Evolutionary conservation across 2,888 invertebrate species (phyloP).

Genomic region (Trachelus tabidus): DNA sequence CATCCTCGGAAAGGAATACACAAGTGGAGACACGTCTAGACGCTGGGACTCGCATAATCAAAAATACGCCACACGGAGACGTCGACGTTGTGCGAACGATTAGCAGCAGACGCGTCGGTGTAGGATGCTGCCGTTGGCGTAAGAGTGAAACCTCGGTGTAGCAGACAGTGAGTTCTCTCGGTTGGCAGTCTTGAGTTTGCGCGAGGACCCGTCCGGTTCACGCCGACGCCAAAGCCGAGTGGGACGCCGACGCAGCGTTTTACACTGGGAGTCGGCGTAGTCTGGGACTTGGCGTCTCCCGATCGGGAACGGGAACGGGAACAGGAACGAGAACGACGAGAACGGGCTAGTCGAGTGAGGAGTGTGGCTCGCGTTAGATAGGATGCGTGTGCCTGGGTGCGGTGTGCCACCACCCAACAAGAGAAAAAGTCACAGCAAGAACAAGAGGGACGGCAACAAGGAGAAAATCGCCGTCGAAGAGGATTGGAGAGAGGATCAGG

Average conservation of each 20-base stretch:
- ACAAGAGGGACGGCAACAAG: conserved; percentile 26
- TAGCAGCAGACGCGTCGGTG: not conserved
- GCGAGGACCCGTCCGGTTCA: conserved; percentile 48
- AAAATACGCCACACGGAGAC: not conserved
- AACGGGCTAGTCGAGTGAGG: conserved; percentile 38
- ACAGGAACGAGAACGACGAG: conserved; percentile 19
- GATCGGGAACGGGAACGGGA: conserved; percentile 42
- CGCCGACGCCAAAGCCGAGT: conserved; percentile 31
- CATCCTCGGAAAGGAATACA: not conserved
- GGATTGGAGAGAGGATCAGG: not conserved
- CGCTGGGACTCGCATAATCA: not conserved
- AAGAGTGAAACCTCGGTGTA: not conserved
- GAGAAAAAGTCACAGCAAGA: conserved; percentile 17
- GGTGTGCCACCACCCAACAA: conserved; percentile 57
- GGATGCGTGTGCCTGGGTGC: conserved; percentile 65
- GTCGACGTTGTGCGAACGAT: not conserved
- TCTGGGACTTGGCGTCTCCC: conserved; percentile 56
- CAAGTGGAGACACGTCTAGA: not conserved
- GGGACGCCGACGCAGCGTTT: conserved; percentile 42
- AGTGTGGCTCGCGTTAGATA: conserved; percentile 62
- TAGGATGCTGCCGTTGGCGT: not conserved
- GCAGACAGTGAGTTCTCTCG: not conserved
- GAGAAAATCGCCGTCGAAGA: conserved; percentile 8
- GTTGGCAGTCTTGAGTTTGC: conserved; percentile 41
- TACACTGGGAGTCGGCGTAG: conserved; percentile 58